These are phyloP conservation scores for Spizaetus ornatus DNA, from an alignment of 2,113 vertebrate genomes.

Conservation along the genomic window DNA sequence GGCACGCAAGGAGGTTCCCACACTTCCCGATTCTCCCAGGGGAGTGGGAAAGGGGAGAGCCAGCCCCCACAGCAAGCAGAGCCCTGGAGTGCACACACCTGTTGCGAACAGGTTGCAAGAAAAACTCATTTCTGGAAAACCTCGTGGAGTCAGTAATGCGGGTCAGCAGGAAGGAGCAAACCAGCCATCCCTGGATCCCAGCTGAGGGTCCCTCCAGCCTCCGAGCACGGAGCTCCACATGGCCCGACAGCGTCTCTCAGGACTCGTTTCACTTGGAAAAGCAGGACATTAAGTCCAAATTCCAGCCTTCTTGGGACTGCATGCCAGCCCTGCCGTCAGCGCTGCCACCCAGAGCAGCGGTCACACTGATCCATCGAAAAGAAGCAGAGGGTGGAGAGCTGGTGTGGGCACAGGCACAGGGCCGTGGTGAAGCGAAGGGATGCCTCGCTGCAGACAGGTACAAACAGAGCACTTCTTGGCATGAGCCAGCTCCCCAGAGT, in stretches of 20 bases:
- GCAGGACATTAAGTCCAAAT: background rate
- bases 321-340: background rate
- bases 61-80: background rate
- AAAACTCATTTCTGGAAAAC: background rate
- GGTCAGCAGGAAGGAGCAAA: background rate
- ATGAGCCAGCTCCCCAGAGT: background rate
- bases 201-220: background rate
- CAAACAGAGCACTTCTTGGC: background rate
- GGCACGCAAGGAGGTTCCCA: accelerated
- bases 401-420: background rate
- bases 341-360: background rate
- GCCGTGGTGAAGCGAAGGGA: no score
- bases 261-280: background rate
- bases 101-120: background rate
- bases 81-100: background rate
- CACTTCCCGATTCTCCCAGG: background rate
- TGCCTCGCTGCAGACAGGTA: background rate
- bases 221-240: background rate
- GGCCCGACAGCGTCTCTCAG: background rate
- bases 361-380: background rate
- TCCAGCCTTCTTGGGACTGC: background rate
- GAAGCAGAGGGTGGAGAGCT: background rate
- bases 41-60: background rate
- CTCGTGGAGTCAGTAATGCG: background rate
- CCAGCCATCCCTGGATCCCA: accelerated